Evolutionary conservation across 2,888 invertebrate species (phyloP).

Genomic region (Sphinx pinastri): DNA sequence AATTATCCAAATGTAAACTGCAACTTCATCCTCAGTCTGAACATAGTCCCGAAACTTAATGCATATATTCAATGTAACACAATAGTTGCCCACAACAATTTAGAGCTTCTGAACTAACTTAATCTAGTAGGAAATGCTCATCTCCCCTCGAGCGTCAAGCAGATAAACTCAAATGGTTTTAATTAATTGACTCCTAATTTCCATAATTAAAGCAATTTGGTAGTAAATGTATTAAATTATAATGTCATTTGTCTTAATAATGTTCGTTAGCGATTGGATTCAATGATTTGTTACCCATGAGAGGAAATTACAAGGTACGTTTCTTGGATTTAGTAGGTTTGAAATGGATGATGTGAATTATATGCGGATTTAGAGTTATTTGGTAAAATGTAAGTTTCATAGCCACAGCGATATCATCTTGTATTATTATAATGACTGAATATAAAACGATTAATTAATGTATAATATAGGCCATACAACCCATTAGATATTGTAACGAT

Average conservation of each 20-base stretch:
- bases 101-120: slow-evolving; percentile 14
- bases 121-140: slow-evolving; percentile 3
- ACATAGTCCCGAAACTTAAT: slow-evolving; percentile 5
- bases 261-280: too few relatives aligned
- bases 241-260: background rate
- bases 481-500: too few relatives aligned
- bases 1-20: background rate
- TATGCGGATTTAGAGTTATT: too few relatives aligned
- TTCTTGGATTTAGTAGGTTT: too few relatives aligned
- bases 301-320: too few relatives aligned
- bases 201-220: background rate
- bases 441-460: too few relatives aligned
- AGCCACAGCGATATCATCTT: too few relatives aligned
- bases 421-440: too few relatives aligned
- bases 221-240: background rate
- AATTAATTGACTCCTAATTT: slow-evolving; percentile 1
- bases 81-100: slow-evolving; percentile 12
- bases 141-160: background rate
- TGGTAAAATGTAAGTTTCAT: too few relatives aligned
- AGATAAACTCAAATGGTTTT: slow-evolving; percentile 1
- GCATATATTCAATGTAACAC: slow-evolving; percentile 17
- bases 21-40: background rate
- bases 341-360: too few relatives aligned
- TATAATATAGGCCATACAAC: too few relatives aligned
- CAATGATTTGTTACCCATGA: too few relatives aligned